These are phyloP conservation scores for Pedetes capensis DNA, from an alignment of 2,113 vertebrate genomes.

Conservation along the genomic window DNA sequence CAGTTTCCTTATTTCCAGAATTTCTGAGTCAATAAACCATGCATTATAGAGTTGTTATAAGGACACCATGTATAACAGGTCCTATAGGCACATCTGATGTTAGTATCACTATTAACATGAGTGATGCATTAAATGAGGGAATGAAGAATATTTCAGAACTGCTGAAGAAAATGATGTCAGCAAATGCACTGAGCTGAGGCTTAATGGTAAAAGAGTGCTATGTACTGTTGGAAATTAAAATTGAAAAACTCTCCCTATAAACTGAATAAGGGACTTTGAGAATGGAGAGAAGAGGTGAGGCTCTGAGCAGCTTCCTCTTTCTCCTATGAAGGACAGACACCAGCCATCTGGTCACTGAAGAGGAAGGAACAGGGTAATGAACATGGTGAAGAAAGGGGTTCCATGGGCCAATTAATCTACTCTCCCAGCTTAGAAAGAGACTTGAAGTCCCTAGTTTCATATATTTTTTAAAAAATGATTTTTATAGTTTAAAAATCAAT, in stretches of 20 bases:
- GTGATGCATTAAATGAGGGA: neutral
- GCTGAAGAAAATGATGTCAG: neutral
- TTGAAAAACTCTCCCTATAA: neutral
- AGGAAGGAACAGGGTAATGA: neutral
- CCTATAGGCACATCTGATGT: neutral
- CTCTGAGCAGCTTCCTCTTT: neutral
- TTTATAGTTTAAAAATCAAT: neutral
- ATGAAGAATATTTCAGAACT: neutral
- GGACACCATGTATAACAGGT: neutral
- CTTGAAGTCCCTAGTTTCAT: neutral
- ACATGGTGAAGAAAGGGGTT: neutral
- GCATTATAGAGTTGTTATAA: neutral
- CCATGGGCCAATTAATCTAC: neutral
- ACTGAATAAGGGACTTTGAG: neutral
- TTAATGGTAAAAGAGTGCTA: neutral
- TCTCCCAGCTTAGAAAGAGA: neutral
- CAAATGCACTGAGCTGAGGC: neutral
- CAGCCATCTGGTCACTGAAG: neutral
- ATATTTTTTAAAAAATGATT: neutral
- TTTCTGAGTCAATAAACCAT: neutral
- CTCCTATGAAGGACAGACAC: neutral
- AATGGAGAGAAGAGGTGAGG: neutral
- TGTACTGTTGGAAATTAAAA: neutral
- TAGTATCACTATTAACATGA: neutral
- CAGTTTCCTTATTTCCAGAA: neutral